These are phyloP conservation scores for sheep (Ovis aries) DNA, from an alignment of 2,113 vertebrate species.

Conservation along the genomic window ARS-UI_Ramb_v3.0 NC_056074.1:18570001-18570500, in stretches of 20 bases:
- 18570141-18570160: background rate
- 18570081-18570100: background rate
- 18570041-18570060: background rate
- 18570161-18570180: background rate
- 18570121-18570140: accelerated
- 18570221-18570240: background rate
- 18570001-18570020: accelerated
- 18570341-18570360: background rate
- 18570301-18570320: background rate
- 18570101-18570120: background rate
- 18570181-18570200: background rate
- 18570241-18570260: background rate
- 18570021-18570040: background rate
- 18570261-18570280: background rate
- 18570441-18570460: background rate
- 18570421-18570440: background rate
- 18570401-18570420: background rate
- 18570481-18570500: background rate
- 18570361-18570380: background rate
- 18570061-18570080: background rate
- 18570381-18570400: background rate
- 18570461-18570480: background rate
- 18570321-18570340: background rate
- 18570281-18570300: background rate
- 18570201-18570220: background rate